A percentile compares a stretch with the other conserved stretches of the same genome.
phyloP scores from a whole-genome alignment of 2,797 vertebrate genomes.

The Ctenopoma multispine region DNA sequence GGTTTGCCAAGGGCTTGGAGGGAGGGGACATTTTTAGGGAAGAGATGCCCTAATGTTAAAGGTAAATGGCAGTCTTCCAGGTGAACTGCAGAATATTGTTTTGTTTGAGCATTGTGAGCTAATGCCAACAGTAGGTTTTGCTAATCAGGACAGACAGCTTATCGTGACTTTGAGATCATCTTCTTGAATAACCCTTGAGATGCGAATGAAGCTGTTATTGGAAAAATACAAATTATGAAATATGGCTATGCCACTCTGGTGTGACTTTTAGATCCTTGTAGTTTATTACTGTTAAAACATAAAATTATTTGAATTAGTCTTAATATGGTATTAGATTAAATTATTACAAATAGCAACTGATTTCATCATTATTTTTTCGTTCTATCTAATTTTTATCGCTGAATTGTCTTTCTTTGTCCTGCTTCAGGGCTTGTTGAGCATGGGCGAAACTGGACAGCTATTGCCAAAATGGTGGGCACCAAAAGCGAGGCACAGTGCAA shows the following conservation, averaged over 20 bases:
- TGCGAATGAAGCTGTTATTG: no score
- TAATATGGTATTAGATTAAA: neutral
- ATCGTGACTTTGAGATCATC: neutral
- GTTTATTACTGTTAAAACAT: neutral
- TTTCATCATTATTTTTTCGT: neutral
- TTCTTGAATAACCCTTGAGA: neutral
- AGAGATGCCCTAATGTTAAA: slow-evolving; percentile 60
- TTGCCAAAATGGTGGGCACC: slow-evolving; percentile 99
- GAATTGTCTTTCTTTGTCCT: slow-evolving; percentile 14
- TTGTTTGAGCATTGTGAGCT: slow-evolving; percentile 39
- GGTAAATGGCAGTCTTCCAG: slow-evolving; percentile 63
- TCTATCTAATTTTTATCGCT: neutral
- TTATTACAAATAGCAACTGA: neutral
- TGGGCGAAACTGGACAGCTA: slow-evolving; percentile 97
- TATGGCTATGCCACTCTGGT: neutral
- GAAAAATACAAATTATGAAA: no score
- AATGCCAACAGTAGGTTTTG: neutral
- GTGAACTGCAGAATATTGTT: slow-evolving; percentile 42
- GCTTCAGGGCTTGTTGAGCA: slow-evolving; percentile 93
- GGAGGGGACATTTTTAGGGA: slow-evolving; percentile 50
- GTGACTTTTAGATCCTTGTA: slow-evolving; percentile 5
- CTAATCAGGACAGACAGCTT: neutral
- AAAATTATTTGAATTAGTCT: neutral
- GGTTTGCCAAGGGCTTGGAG: slow-evolving; percentile 47
- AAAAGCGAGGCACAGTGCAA: slow-evolving; percentile 99